A percentile compares a stretch with the other conserved stretches of the same genome.
phyloP scores from a whole-genome alignment of 2,113 vertebrate species.

The Rhagologus leucostigma region DNA sequence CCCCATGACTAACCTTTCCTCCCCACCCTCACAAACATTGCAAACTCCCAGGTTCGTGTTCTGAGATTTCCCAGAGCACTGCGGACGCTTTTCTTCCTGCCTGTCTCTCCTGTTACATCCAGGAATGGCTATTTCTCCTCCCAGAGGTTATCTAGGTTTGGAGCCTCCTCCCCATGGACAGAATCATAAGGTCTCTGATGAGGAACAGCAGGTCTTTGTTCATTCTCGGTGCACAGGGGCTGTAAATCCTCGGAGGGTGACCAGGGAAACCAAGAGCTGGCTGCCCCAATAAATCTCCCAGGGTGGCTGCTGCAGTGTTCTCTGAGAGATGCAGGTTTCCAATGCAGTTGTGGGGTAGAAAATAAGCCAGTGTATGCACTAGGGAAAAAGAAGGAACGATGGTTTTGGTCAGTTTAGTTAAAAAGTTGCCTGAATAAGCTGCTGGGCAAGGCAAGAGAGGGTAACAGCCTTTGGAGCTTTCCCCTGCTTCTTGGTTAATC shows the following conservation, averaged over 20 bases:
- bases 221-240: not conserved
- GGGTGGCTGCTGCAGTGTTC: not conserved
- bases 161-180: not conserved
- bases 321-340: not conserved
- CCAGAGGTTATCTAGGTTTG: constrained; percentile 40
- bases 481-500: not conserved
- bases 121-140: constrained; percentile 19
- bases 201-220: constrained; percentile 55
- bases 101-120: not conserved
- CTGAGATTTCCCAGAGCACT: constrained; percentile 40
- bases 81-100: not conserved
- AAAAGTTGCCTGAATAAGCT: not conserved
- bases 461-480: not conserved
- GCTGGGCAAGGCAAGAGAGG: not conserved
- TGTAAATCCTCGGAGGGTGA: constrained; percentile 26
- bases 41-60: not conserved
- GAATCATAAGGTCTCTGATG: constrained; percentile 39
- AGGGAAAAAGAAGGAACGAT: not conserved
- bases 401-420: not conserved
- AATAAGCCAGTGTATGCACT: not conserved
- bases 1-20: not conserved
- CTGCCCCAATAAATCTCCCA: constrained; percentile 17
- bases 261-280: constrained; percentile 38
- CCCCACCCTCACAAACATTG: not conserved
- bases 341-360: not conserved